A percentile compares a stretch with the other conserved stretches of the same genome.
Conservation (phyloP, 92 coral and sea anemone genomes). For the Actinostola sp. region DNA sequence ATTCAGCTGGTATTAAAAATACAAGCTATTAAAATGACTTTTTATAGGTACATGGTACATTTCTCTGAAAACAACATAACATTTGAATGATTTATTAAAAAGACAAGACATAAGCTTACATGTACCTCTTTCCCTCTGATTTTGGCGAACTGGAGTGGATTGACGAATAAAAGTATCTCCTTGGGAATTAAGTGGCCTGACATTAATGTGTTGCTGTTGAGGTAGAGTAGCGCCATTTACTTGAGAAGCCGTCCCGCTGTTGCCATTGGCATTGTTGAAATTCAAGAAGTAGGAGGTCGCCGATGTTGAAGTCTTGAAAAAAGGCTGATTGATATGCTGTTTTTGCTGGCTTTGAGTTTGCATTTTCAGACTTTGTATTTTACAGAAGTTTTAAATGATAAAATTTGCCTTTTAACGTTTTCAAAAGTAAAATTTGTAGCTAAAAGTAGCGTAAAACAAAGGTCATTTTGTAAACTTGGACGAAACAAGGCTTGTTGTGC, state of each 20-base stretch:
- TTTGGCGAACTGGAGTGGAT: conserved; percentile 80
- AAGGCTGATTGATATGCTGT: conserved; percentile 87
- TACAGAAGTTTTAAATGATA: background rate
- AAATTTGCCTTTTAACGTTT: background rate
- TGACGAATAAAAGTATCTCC: conserved; percentile 71
- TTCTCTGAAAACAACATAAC: background rate
- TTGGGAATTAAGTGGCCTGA: conserved; percentile 66
- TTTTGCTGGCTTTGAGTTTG: conserved; percentile 65
- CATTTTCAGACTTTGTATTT: conserved; percentile 6
- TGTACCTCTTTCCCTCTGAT: conserved; percentile 92
- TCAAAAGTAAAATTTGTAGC: background rate
- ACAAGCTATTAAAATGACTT: too few relatives aligned
- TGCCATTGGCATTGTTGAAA: conserved; percentile 44
- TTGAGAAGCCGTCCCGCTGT: conserved; percentile 60
- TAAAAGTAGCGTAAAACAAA: background rate
- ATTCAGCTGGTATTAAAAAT: too few relatives aligned
- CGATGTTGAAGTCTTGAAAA: conserved; percentile 88
- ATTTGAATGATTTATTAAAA: background rate
- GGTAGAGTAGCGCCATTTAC: conserved; percentile 29
- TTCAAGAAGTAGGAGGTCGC: conserved; percentile 83
- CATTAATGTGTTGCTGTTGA: conserved; percentile 69
- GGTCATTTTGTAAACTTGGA: background rate
- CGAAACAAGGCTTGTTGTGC: background rate
- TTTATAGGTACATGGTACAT: too few relatives aligned
- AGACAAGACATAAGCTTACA: too few relatives aligned